phyloP scores from a whole-genome alignment of 2,113 vertebrate species.

The Onychostoma macrolepis region DNA sequence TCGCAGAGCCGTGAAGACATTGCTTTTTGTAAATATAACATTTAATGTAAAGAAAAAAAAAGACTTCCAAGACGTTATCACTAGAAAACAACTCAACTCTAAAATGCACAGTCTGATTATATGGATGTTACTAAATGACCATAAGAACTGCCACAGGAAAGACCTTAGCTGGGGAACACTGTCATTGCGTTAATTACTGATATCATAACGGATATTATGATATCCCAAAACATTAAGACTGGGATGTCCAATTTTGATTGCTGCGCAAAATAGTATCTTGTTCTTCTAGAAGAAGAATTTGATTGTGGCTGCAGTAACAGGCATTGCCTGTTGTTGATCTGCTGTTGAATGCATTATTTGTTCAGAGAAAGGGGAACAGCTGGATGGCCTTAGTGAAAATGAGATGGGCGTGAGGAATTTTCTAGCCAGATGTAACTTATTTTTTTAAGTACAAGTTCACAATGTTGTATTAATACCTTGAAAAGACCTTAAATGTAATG shows the following conservation, averaged over 20 bases:
- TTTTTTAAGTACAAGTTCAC: not conserved
- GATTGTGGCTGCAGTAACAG: constrained; percentile 34
- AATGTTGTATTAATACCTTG: not conserved
- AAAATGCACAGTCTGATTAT: not conserved
- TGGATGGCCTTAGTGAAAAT: constrained; percentile 25
- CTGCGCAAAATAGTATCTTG: constrained; percentile 62
- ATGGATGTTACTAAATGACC: not conserved
- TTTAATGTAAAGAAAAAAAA: not conserved
- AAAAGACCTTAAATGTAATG: not conserved
- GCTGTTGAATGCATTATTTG: constrained; percentile 37
- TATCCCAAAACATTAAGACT: constrained; percentile 44
- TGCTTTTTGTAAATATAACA: constrained; percentile 9
- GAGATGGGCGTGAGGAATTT: not conserved
- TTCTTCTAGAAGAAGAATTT: constrained; percentile 58
- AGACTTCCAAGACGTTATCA: not conserved
- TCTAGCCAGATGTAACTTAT: not conserved
- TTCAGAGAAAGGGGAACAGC: constrained; percentile 28
- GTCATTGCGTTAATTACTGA: not conserved
- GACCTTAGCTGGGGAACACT: not conserved
- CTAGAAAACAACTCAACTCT: not conserved
- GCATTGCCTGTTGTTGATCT: constrained; percentile 18
- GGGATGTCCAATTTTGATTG: constrained; percentile 60
- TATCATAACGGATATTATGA: not conserved
- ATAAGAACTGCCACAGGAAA: not conserved
- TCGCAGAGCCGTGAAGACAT: not conserved